phyloP scores from a whole-genome alignment of 2,888 invertebrate species.

The Dioctria linearis region DNA sequence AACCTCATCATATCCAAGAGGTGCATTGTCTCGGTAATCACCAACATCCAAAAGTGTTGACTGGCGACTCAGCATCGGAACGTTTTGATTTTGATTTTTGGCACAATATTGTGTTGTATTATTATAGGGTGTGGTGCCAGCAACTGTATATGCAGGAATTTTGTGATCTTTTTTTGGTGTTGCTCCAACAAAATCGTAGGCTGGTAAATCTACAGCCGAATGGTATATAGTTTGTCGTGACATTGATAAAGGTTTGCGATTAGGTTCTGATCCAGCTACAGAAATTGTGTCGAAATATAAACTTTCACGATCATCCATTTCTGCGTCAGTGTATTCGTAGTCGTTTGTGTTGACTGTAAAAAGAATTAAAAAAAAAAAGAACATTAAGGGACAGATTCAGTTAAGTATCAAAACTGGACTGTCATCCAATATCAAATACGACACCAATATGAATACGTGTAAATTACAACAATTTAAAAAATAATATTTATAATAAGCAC shows the following conservation, averaged over 20 bases:
- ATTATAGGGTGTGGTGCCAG: neutral
- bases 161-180: slow-evolving; percentile 33
- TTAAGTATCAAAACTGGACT: too few species aligned
- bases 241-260: slow-evolving; percentile 71
- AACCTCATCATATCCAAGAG: slow-evolving; percentile 71
- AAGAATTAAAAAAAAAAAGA: slow-evolving; percentile 3
- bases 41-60: slow-evolving; percentile 57
- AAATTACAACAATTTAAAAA: too few species aligned
- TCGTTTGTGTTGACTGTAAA: slow-evolving; percentile 69
- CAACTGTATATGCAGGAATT: neutral
- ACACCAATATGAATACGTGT: too few species aligned
- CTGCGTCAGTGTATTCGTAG: slow-evolving; percentile 69
- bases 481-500: too few species aligned
- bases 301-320: slow-evolving; percentile 70
- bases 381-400: too few species aligned
- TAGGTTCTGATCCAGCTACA: slow-evolving; percentile 69
- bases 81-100: slow-evolving; percentile 49
- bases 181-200: slow-evolving; percentile 61
- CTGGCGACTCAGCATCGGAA: slow-evolving; percentile 33
- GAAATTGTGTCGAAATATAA: slow-evolving; percentile 70
- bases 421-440: too few species aligned
- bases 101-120: neutral
- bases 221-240: slow-evolving; percentile 76
- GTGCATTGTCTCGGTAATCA: slow-evolving; percentile 54
- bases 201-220: slow-evolving; percentile 73